Base-by-base conservation (phyloP, 2,797 vertebrate genomes). In the Dermochelys coriacea region DNA sequence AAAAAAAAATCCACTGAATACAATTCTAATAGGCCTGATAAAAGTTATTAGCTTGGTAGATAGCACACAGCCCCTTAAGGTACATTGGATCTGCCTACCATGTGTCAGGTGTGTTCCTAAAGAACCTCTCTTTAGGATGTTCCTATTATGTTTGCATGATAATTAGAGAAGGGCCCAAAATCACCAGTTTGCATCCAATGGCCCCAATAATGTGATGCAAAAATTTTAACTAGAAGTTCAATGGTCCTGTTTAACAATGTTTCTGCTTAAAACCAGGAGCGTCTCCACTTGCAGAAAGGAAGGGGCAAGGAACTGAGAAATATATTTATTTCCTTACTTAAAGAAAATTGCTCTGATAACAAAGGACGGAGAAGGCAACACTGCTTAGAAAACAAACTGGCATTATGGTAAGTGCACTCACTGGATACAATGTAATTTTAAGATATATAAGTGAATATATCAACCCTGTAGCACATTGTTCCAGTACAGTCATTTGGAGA, bases 191-290 rank as follows among this genome's bases (percentile, higher is more conserved):
- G 79, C 85, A 23, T 50, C 61, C 82, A 52, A 34, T 77, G 41
- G 87, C 80, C 68, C 52, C 75, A 79, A 85, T 87, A 75, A 57
- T 4, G 37, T 34, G 80, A 93, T 19, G n/a, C 55, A 75, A 83
- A 64, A 64, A 64, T 34, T 34, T 64, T n/a, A 64, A 23, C 64
- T 37, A 5, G n/a, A 41, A 41, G 37, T 10, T 37, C 64, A 71
- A 41, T 37, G 64, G n/a, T 23, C 5, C 64, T 37, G 16, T 31
- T 59, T 59, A 59, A 31, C 57, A 86, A 54, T 50, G 37, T 45
- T 91, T 88, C n/a, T 93, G 82, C 68, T 83, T 71, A 25, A 71
- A 94, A 92, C 61, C 74, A 92, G 57, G 57, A 90, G 1, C 82
- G 23, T 34, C 68, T 90, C 12, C 21, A 47, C 23, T 54, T 86